phyloP scores from a whole-genome alignment of 2,797 vertebrate genomes.

The Pseudochirops cupreus region DNA sequence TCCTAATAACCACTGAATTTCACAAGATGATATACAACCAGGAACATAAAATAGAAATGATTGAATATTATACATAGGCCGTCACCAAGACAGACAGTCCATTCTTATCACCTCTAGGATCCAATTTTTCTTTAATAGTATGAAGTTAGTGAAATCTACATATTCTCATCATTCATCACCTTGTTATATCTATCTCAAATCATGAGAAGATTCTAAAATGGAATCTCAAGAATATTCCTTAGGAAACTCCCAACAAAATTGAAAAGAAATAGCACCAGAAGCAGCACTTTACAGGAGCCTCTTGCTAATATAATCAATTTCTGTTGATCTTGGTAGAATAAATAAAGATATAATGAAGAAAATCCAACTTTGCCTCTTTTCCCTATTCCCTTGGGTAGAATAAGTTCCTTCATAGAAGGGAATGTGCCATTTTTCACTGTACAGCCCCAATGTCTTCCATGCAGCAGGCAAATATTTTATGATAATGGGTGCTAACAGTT shows the following conservation, averaged over 20 bases:
- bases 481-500: background rate
- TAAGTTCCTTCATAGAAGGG: background rate
- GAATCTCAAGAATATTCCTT: background rate
- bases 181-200: background rate
- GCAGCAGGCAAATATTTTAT: background rate
- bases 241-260: background rate
- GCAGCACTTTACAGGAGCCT: background rate
- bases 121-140: constrained; percentile 31
- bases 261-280: background rate
- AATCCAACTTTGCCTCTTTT: background rate
- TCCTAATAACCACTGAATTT: constrained; percentile 67
- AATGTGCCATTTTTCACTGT: background rate
- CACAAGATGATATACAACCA: constrained; percentile 61
- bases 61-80: background rate
- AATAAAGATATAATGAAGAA: background rate
- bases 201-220: background rate
- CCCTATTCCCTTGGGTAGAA: background rate
- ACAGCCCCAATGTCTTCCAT: background rate
- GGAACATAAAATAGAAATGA: background rate
- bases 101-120: background rate
- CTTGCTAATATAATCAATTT: background rate
- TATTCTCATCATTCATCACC: background rate
- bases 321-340: background rate
- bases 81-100: background rate
- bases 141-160: background rate